Percentiles rank a stretch among this genome's conserved stretches.
phyloP scores from a whole-genome alignment of 2,113 vertebrate genomes.

The Puntigrus tetrazona region DNA sequence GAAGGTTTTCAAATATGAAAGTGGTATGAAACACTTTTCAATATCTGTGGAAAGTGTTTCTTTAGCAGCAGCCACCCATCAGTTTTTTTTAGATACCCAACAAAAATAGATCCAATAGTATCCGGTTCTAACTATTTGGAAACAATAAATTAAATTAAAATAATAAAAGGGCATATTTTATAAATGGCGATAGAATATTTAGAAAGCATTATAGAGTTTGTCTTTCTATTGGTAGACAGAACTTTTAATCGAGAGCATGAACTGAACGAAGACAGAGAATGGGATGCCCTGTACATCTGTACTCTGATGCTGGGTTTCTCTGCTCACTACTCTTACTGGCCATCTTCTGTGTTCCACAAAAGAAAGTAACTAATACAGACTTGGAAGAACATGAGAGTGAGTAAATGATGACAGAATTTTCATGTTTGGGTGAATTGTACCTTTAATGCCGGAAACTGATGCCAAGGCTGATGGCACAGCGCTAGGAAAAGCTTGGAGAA shows the following conservation, averaged over 20 bases:
- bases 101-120: neutral
- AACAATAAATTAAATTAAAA: neutral
- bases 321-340: neutral
- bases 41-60: neutral
- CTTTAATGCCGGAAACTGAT: neutral
- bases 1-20: neutral
- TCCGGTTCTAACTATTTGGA: neutral
- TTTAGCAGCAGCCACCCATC: neutral
- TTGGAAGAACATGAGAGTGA: too few species aligned
- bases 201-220: neutral
- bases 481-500: slow-evolving; percentile 24
- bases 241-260: too few species aligned
- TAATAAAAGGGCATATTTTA: neutral
- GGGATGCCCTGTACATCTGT: too few species aligned
- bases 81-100: neutral
- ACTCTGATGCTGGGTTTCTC: too few species aligned
- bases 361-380: neutral
- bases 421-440: neutral
- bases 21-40: neutral
- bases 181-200: neutral
- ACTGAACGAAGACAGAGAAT: too few species aligned
- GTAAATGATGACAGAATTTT: neutral
- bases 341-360: neutral
- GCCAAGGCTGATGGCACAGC: neutral
- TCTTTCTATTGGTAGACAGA: too few species aligned